phyloP scores from a whole-genome alignment of 2,888 invertebrate genomes.

The Pachycephus smyrnensis region DNA sequence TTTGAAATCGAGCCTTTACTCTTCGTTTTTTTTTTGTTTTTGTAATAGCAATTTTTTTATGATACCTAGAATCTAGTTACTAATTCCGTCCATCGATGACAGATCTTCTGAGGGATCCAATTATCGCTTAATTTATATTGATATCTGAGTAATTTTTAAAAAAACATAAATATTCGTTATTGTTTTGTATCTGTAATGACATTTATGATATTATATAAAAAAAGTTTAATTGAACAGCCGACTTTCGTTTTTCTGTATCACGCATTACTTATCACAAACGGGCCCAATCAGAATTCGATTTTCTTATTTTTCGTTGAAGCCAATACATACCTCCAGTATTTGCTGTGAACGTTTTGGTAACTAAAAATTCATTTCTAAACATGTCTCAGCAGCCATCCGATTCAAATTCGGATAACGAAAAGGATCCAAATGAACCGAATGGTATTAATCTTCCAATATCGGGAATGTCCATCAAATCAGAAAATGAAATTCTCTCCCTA shows the following conservation, averaged over 20 bases:
- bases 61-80: neutral
- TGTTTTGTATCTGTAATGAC: conserved; percentile 3
- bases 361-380: neutral
- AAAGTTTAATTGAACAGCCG: neutral
- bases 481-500: conserved; percentile 14
- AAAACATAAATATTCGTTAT: neutral
- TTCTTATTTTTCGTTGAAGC: neutral
- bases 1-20: neutral
- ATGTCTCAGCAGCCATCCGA: neutral
- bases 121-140: neutral
- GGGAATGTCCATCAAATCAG: neutral
- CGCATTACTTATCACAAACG: neutral
- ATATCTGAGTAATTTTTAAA: neutral
- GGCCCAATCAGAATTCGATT: neutral
- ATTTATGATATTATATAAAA: conserved; percentile 2
- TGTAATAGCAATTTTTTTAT: neutral
- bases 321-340: neutral
- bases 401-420: neutral
- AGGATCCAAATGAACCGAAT: neutral
- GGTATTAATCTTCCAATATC: neutral
- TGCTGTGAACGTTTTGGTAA: neutral
- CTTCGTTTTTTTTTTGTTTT: neutral
- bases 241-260: neutral
- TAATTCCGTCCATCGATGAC: neutral
- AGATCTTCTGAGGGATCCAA: neutral